Evolutionary conservation across 2,113 vertebrate genomes (phyloP), one percentile per base, ranked within the genome.

Genomic region (Hypomesus transpacificus): DNA sequence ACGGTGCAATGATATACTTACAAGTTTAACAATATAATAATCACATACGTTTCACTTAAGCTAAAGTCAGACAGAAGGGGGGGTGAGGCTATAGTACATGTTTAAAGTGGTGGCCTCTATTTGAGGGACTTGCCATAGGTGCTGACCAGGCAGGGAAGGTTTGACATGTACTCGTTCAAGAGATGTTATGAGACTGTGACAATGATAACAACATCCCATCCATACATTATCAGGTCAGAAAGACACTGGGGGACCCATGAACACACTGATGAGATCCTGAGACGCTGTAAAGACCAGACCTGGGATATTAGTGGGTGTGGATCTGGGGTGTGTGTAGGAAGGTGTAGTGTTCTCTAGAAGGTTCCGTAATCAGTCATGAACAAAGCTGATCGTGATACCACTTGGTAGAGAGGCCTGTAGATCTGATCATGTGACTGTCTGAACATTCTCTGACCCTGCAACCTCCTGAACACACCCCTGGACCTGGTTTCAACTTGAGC

Each of bases 21-120:
- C 86, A 90, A 80, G 82, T 81, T 85, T 84, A 87, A 82, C 84
- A 89, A 84, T 87, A 89, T 86, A 82, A 82, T 86, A 82, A 87
- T 84, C 86, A 88, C 84, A 87, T 71, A 75, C 78, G 84, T 67
- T 78, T 83, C 76, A 82, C 76, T 85, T 88, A 85, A 86, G 86
- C 72, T 79, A 58, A 87, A 86, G 76, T 78, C 54, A 82, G 87
- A 90, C 80, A 76, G 78, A 78, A 79, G 77, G 64, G 75, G 75
- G 18, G 85, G 74, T 85, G 79, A 82, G 70, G 70, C 67, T 79
- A 84, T 81, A 85, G 64, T 70, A 82, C 82, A 85, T 74, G 24
- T 50, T 67, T 20, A 74, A 54, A 62, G 16, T 53, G 53, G 80
- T 74, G 75, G 83, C 75, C 71, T 80, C 73, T 80, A 75, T 71